phyloP scores from a whole-genome alignment of 1,140 invertebrate species.

The Bombus breviceps region DNA sequence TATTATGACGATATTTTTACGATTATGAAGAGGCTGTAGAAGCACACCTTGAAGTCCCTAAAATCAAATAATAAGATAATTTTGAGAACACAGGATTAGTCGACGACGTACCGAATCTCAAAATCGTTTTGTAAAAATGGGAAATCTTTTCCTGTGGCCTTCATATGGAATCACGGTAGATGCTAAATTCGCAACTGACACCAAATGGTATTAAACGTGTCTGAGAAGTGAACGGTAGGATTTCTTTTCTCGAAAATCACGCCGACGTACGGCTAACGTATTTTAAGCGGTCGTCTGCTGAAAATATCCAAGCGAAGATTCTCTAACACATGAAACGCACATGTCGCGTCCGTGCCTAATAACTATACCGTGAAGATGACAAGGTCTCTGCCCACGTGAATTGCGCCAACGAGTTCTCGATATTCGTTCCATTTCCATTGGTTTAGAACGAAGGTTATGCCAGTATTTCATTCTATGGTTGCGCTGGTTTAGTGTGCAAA shows the following conservation, averaged over 20 bases:
- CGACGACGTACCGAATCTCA: not conserved
- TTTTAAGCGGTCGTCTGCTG: constrained; percentile 50
- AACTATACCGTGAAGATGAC: constrained; percentile 55
- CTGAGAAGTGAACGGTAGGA: constrained; percentile 17
- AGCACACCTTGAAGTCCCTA: too few relatives aligned
- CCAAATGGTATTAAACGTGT: not conserved
- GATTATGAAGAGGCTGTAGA: too few relatives aligned
- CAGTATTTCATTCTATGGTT: not conserved
- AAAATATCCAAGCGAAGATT: constrained; percentile 58
- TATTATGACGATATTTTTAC: too few relatives aligned
- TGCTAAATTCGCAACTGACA: not conserved
- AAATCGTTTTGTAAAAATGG: not conserved
- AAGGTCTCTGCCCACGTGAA: constrained; percentile 54
- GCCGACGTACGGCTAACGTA: constrained; percentile 14
- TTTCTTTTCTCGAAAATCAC: constrained; percentile 56
- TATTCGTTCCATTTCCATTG: constrained; percentile 25
- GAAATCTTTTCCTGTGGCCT: not conserved
- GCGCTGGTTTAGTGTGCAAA: too few relatives aligned
- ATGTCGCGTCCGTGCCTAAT: constrained; percentile 53
- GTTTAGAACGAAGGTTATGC: not conserved
- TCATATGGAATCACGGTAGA: not conserved
- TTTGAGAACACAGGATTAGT: too few relatives aligned
- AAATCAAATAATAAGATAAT: too few relatives aligned
- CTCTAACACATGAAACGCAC: constrained; percentile 57
- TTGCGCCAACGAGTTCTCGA: constrained; percentile 20